Conservation (phyloP, 2,797 vertebrate species). For the Megaceryle alcyon region DNA sequence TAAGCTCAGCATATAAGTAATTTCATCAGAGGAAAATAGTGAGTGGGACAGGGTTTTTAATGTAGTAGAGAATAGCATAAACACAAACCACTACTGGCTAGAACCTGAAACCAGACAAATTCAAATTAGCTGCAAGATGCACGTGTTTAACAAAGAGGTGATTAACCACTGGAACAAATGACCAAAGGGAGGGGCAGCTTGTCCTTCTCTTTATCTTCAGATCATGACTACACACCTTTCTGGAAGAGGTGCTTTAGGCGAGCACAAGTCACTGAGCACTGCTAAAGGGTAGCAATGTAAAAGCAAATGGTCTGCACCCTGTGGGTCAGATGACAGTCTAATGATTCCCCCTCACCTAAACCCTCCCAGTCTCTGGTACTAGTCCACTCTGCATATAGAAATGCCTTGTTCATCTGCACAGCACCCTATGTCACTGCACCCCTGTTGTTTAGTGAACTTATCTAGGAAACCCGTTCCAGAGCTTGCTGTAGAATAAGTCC, state of each 20-base stretch:
- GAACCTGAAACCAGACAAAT: conserved; percentile 67
- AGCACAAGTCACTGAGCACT: background rate
- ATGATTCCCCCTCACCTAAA: background rate
- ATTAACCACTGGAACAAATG: conserved; percentile 66
- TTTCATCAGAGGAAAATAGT: background rate
- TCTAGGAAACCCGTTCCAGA: background rate
- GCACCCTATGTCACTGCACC: background rate
- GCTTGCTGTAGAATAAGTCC: background rate
- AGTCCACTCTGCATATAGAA: background rate
- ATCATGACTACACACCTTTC: conserved; percentile 29
- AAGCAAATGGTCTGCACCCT: background rate
- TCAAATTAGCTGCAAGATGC: conserved; percentile 54
- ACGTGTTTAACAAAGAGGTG: conserved; percentile 40
- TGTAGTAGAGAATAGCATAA: conserved; percentile 11
- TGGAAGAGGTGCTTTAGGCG: background rate
- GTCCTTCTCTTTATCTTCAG: conserved; percentile 16
- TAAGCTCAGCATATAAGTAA: conserved; percentile 19
- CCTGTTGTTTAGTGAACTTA: background rate
- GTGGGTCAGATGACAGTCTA: background rate
- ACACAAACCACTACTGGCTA: conserved; percentile 6
- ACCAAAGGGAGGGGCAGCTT: conserved; percentile 28
- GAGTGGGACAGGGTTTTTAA: conserved; percentile 8
- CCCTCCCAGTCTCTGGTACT: background rate
- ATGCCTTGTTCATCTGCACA: background rate
- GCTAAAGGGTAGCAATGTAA: background rate